A percentile compares a stretch with the other conserved stretches of the same genome.
Conservation (phyloP, 30 jellyfish, hydroid and myxozoan genomes). For the Cassiopea andromeda region DNA sequence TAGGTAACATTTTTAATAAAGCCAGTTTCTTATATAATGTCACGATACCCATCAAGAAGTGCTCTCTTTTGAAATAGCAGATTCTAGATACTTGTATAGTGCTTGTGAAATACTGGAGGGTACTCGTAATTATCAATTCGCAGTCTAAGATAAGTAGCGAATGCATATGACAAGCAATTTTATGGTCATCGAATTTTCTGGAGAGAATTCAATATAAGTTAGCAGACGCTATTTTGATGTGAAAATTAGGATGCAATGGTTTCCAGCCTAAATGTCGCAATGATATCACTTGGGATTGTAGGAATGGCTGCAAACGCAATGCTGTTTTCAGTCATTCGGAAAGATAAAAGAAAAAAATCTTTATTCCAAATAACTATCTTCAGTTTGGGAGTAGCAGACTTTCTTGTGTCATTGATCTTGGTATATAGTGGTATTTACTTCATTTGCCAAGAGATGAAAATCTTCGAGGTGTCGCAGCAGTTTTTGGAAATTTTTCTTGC, state of each 20-base stretch:
- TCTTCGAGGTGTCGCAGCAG: not conserved
- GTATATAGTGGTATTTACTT: slow-evolving; percentile 7
- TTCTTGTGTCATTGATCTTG: not conserved
- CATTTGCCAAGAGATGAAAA: not conserved
- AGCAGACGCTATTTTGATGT: no score
- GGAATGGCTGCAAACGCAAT: slow-evolving; percentile 9
- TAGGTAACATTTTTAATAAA: no score
- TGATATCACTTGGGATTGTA: not conserved
- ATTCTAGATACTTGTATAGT: no score
- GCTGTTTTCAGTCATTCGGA: not conserved
- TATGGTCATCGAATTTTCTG: no score
- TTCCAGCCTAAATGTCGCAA: not conserved
- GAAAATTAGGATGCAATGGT: not conserved
- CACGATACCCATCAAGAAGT: no score
- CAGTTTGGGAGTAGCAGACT: slow-evolving; percentile 40
- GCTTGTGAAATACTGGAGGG: no score
- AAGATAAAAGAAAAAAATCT: slow-evolving; percentile 17
- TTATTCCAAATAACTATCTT: slow-evolving; percentile 12
- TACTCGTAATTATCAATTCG: no score
- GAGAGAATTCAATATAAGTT: no score
- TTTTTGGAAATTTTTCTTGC: not conserved
- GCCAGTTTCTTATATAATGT: no score
- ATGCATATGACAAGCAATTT: no score
- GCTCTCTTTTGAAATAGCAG: no score
- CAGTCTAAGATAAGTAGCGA: no score